These are phyloP conservation scores for Clanis bilineata DNA, from an alignment of 2,888 invertebrate species.

Conservation along the genomic window DNA sequence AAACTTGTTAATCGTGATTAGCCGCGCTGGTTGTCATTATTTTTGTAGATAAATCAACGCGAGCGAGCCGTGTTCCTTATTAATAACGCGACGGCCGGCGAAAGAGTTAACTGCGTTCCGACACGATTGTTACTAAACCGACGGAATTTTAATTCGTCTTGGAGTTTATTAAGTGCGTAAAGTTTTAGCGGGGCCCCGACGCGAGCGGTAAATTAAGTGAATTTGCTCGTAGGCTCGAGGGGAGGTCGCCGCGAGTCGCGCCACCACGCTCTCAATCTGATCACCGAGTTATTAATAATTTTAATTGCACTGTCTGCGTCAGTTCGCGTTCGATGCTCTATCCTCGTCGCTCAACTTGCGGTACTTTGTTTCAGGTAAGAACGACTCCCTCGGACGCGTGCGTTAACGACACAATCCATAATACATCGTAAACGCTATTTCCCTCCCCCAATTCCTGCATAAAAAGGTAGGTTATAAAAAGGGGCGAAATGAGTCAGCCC, in stretches of 20 bases:
- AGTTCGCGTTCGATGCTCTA: conserved; percentile 23
- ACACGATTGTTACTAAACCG: conserved; percentile 76
- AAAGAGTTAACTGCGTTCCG: conserved; percentile 72
- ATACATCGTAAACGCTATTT: conserved; percentile 43
- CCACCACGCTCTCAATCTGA: conserved; percentile 52
- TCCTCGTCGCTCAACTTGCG: conserved; percentile 22
- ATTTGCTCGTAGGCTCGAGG: conserved; percentile 61
- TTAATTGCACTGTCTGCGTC: conserved; percentile 46
- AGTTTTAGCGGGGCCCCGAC: conserved; percentile 68
- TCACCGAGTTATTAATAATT: conserved; percentile 57
- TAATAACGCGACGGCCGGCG: conserved; percentile 60
- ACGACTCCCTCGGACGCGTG: conserved; percentile 27
- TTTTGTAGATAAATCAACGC: conserved; percentile 62
- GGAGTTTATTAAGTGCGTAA: conserved; percentile 80
- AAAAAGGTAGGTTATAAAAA: conserved; percentile 74
- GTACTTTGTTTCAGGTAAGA: conserved; percentile 63
- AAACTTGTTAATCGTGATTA: conserved; percentile 65
- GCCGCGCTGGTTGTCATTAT: conserved; percentile 48
- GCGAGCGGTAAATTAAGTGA: conserved; percentile 73
- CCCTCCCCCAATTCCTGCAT: conserved; percentile 60
- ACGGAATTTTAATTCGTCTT: conserved; percentile 78
- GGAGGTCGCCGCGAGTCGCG: conserved; percentile 36
- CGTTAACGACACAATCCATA: conserved; percentile 46
- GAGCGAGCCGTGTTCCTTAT: conserved; percentile 62
- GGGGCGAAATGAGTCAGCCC: conserved; percentile 72